phyloP scores from a whole-genome alignment of 37 sponge, comb jelly and placozoan species.

The Corticium candelabrum region DNA sequence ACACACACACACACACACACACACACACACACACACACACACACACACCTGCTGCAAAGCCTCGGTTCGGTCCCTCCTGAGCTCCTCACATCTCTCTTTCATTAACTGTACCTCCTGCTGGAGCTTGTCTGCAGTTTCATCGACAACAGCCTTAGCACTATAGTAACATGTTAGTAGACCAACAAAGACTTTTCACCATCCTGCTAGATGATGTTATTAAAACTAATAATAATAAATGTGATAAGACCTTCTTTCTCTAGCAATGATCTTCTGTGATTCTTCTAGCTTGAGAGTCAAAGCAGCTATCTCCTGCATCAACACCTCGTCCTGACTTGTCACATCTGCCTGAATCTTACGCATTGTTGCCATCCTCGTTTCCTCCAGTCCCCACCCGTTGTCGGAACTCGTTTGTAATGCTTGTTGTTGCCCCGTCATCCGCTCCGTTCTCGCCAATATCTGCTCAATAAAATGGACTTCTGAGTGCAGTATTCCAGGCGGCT shows the following conservation, averaged over 20 bases:
- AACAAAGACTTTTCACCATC: not conserved
- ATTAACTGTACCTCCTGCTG: not conserved
- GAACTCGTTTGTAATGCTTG: not conserved
- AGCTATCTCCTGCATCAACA: not conserved
- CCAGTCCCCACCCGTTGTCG: not conserved
- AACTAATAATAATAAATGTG: not conserved
- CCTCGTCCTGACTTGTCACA: not conserved
- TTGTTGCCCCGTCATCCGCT: too few relatives aligned
- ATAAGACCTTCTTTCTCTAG: not conserved
- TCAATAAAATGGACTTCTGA: not conserved
- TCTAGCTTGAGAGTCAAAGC: not conserved
- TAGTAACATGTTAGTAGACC: not conserved
- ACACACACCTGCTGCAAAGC: not conserved
- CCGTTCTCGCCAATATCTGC: not conserved
- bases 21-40: not conserved
- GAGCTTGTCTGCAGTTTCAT: not conserved
- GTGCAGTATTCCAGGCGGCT: not conserved
- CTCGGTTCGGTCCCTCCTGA: not conserved
- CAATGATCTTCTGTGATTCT: not conserved
- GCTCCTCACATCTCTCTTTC: not conserved
- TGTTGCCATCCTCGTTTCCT: not conserved
- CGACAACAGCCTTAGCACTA: not conserved
- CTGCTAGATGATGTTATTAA: too few relatives aligned
- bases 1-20: not conserved
- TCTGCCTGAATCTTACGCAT: not conserved